These are phyloP conservation scores for Erythrocercus mccallii DNA, from an alignment of 2,113 vertebrate genomes.

Conservation along the genomic window DNA sequence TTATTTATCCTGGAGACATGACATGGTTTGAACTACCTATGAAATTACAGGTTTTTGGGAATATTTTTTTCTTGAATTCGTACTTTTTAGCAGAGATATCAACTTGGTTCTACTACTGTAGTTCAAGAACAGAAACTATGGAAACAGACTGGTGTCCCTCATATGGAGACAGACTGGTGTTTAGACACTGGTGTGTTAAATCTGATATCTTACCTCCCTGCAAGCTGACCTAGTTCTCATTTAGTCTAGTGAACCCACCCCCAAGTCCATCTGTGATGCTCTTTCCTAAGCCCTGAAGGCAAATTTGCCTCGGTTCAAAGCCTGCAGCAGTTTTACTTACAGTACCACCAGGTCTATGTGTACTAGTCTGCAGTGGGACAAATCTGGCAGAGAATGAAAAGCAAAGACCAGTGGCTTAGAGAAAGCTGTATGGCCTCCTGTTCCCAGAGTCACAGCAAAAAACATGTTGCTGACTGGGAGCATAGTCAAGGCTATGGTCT, in stretches of 20 bases:
- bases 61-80: not conserved
- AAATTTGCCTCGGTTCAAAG: not conserved
- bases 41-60: not conserved
- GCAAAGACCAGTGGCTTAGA: not conserved
- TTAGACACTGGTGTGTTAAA: not conserved
- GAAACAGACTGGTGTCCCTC: not conserved
- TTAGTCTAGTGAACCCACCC: not conserved
- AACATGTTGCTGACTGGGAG: not conserved
- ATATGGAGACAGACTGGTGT: not conserved
- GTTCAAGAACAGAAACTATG: not conserved
- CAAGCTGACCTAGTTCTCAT: conserved; percentile 1
- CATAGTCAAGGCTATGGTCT: not conserved
- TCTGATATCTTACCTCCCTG: not conserved
- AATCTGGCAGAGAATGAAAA: not conserved
- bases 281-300: not conserved
- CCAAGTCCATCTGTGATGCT: not conserved
- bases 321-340: not conserved
- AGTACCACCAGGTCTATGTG: not conserved
- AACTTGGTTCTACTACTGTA: not conserved
- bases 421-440: not conserved
- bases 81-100: not conserved
- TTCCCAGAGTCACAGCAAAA: not conserved
- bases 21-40: not conserved
- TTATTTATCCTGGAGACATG: not conserved
- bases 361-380: not conserved